phyloP scores from a whole-genome alignment of 2,113 vertebrate genomes.

The Ceratotherium simum region DNA sequence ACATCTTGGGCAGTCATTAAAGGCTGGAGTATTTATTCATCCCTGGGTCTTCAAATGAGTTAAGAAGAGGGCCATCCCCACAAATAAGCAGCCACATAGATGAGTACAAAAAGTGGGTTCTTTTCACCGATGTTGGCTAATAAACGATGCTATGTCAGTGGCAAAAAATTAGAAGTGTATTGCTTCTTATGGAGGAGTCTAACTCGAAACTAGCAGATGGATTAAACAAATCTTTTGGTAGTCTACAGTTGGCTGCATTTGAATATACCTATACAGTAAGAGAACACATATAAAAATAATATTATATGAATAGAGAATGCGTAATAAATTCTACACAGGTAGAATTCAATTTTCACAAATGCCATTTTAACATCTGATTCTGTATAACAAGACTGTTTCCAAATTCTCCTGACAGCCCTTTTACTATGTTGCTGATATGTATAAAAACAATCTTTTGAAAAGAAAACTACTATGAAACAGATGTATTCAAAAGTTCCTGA shows the following conservation, averaged over 20 bases:
- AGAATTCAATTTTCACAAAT: constrained; percentile 63
- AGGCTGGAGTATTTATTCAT: neutral
- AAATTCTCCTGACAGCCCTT: constrained; percentile 60
- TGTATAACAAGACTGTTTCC: constrained; percentile 57
- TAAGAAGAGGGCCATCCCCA: neutral
- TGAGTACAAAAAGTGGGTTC: neutral
- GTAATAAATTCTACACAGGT: constrained; percentile 62
- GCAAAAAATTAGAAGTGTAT: neutral
- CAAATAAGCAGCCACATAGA: neutral
- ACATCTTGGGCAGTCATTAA: neutral
- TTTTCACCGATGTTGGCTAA: neutral
- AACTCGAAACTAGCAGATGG: neutral
- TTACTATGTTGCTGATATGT: constrained; percentile 44
- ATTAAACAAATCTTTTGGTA: constrained; percentile 5
- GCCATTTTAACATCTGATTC: constrained; percentile 55
- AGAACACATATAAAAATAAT: neutral
- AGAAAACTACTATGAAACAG: constrained; percentile 41
- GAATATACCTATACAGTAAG: neutral
- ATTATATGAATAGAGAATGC: neutral
- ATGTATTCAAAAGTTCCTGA: constrained; percentile 40
- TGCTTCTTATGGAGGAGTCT: neutral
- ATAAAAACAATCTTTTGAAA: constrained; percentile 36
- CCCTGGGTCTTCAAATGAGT: neutral
- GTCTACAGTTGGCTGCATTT: neutral
- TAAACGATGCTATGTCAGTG: neutral